Evolutionary conservation across 2,888 invertebrate genomes (phyloP).

Genomic region (Conomelus anceps): DNA sequence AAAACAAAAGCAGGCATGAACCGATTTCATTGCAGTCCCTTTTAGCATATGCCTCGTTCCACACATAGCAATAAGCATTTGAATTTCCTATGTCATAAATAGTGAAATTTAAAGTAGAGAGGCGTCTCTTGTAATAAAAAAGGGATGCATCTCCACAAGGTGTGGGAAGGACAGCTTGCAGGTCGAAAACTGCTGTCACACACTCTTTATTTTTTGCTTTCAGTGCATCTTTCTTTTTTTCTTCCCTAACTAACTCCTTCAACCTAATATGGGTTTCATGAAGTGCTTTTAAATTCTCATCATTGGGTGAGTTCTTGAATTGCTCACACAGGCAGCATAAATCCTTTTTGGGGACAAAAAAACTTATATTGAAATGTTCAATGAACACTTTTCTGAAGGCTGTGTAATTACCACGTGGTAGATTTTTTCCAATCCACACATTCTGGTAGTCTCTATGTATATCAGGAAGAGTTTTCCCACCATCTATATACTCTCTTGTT

Average conservation of each 20-base stretch:
- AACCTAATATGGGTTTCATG: neutral
- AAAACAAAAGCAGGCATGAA: no score
- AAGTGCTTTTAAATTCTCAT: neutral
- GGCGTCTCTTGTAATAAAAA: neutral
- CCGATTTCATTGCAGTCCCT: no score
- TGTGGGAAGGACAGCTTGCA: neutral
- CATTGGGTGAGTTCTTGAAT: neutral
- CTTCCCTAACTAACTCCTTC: neutral
- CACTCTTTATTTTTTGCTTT: neutral
- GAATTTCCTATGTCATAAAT: no score
- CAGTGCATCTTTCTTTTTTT: neutral
- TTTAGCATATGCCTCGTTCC: no score
- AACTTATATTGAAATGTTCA: neutral
- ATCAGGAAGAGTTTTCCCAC: neutral
- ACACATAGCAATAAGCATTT: no score
- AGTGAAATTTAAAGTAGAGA: no score
- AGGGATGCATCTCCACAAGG: neutral
- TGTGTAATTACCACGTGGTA: neutral
- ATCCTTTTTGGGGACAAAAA: neutral
- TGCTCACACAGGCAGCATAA: neutral
- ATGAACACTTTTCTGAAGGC: neutral
- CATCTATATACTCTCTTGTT: neutral
- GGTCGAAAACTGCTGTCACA: neutral
- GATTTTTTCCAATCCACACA: neutral
- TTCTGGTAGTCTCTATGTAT: neutral